Percentiles rank a stretch among this genome's conserved stretches.
These are phyloP conservation scores for Lymantria monacha DNA, from an alignment of 2,888 invertebrate species.

Conservation along the genomic window DNA sequence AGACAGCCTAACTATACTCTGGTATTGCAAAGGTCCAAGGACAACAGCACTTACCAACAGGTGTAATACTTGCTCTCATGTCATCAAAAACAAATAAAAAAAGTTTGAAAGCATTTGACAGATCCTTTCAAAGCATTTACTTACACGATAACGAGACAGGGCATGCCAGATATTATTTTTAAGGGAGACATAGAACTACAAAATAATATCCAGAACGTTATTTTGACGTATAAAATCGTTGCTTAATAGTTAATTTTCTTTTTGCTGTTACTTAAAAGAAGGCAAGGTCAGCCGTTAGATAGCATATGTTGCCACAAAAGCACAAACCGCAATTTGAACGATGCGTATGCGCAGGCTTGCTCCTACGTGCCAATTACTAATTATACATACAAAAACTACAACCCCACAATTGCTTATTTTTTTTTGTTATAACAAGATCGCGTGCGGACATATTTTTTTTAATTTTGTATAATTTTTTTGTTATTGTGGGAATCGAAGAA, in stretches of 20 bases:
- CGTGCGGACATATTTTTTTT: conserved; percentile 24
- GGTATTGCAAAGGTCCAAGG: no score
- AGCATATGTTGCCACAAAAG: conserved; percentile 24
- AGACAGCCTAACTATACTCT: no score
- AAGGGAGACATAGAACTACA: no score
- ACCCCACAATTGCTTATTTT: conserved; percentile 34
- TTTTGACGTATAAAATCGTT: no score
- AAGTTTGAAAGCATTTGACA: no score
- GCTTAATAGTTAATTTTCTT: not conserved
- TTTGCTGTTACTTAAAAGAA: not conserved
- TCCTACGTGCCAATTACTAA: conserved; percentile 70
- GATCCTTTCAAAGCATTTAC: no score
- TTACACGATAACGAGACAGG: no score
- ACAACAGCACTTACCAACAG: no score
- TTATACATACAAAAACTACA: conserved; percentile 53
- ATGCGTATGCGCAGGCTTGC: conserved; percentile 38
- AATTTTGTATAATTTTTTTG: conserved; percentile 8
- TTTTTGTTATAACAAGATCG: conserved; percentile 32
- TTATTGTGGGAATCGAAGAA: conserved; percentile 2
- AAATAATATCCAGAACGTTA: no score
- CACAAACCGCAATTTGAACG: conserved; percentile 34
- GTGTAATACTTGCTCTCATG: no score
- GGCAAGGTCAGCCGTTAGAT: conserved; percentile 18
- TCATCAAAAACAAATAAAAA: no score
- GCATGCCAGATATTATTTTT: no score